Evolutionary conservation across 2,797 vertebrate genomes (phyloP).

Genomic region (Helostoma temminkii): DNA sequence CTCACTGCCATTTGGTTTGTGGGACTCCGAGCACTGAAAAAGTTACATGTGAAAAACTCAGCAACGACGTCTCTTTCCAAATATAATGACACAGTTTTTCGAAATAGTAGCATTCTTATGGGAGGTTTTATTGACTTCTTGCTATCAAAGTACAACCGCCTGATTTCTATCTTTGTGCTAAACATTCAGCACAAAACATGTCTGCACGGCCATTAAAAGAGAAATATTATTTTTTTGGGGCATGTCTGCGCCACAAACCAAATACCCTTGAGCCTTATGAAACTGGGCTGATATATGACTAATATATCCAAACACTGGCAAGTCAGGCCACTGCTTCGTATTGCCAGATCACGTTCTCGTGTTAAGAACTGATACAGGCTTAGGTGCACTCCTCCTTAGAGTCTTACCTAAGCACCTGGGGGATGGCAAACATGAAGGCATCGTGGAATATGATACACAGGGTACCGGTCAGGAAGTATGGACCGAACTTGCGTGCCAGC

Average conservation of each 20-base stretch:
- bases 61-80: conserved; percentile 46
- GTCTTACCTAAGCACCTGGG: conserved; percentile 91
- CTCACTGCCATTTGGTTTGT: conserved; percentile 57
- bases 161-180: conserved; percentile 10
- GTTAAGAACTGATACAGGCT: background rate
- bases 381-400: background rate
- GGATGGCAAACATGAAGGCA: conserved; percentile 91
- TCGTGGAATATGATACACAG: conserved; percentile 89
- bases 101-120: background rate
- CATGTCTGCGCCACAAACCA: conserved; percentile 20
- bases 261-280: background rate
- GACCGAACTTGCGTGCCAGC: conserved; percentile 87
- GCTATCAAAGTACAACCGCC: conserved; percentile 14
- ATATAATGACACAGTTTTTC: conserved; percentile 43
- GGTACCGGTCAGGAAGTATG: conserved; percentile 89
- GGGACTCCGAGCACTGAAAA: conserved; percentile 40
- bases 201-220: conserved; percentile 5
- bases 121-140: conserved; percentile 12
- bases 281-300: conserved; percentile 2
- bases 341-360: background rate
- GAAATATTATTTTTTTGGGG: background rate
- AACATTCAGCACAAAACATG: background rate
- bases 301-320: conserved; percentile 9
- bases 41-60: conserved; percentile 45
- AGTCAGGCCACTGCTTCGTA: conserved; percentile 7